Conservation (phyloP, 2,797 vertebrate species). For the Emydoidea blandingii region DNA sequence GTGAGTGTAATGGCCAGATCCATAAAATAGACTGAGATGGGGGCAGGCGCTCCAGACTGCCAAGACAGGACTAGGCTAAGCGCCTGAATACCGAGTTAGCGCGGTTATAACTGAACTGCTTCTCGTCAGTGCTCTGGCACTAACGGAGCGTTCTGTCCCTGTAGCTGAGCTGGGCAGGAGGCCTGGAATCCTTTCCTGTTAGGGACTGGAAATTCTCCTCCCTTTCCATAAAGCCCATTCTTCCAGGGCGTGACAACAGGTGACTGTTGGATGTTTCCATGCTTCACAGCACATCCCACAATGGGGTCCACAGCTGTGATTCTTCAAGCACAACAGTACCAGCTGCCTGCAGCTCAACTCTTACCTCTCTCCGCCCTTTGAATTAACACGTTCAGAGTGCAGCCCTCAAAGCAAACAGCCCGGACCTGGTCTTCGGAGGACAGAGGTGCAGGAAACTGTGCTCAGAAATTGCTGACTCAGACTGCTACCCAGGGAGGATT, state of each 20-base stretch:
- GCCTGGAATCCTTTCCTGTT: background rate
- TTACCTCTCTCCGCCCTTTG: rapidly evolving
- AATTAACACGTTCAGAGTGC: background rate
- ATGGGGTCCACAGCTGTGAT: background rate
- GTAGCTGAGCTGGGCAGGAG: background rate
- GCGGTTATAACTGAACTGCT: slow-evolving; percentile 9
- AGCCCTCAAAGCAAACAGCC: background rate
- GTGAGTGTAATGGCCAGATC: background rate
- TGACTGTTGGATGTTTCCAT: background rate
- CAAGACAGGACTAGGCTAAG: background rate
- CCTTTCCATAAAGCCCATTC: background rate
- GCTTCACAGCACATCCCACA: rapidly evolving
- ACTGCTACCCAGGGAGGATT: background rate
- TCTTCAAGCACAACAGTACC: background rate
- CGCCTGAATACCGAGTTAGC: background rate
- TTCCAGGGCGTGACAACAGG: background rate
- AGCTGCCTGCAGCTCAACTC: background rate
- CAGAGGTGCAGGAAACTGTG: background rate
- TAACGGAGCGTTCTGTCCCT: background rate
- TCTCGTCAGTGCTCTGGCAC: background rate
- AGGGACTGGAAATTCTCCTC: background rate
- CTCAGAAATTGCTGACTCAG: rapidly evolving
- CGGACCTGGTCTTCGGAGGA: background rate
- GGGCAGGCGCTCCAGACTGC: background rate
- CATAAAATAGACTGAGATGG: background rate